phyloP scores from a whole-genome alignment of 2,888 invertebrate genomes.

The Frankliniella fusca region DNA sequence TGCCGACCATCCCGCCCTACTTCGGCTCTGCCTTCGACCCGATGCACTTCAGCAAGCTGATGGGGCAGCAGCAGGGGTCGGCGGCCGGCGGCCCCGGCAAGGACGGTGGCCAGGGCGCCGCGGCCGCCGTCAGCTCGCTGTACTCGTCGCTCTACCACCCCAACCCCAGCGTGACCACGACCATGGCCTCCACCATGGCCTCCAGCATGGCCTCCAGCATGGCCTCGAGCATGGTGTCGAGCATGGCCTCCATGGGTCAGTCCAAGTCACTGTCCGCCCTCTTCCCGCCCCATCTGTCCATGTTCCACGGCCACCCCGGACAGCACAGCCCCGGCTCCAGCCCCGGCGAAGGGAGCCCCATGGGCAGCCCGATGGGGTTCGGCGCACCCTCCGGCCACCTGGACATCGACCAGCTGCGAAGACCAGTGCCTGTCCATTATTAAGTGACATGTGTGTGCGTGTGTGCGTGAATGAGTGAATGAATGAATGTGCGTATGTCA shows the following conservation, averaged over 20 bases:
- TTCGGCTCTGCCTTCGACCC: conserved; percentile 72
- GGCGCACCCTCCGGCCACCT: conserved; percentile 35
- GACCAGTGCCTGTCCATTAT: conserved; percentile 69
- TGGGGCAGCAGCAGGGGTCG: conserved; percentile 49
- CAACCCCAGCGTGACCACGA: conserved; percentile 39
- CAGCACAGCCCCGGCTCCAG: conserved; percentile 49
- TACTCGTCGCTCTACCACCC: conserved; percentile 61
- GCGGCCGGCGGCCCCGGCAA: conserved; percentile 48
- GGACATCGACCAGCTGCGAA: conserved; percentile 53
- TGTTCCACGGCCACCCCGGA: conserved; percentile 46
- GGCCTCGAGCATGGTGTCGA: conserved; percentile 37
- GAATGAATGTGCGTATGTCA: not conserved
- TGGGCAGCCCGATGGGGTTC: conserved; percentile 34
- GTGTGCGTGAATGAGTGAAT: conserved; percentile 28
- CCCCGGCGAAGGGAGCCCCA: conserved; percentile 42
- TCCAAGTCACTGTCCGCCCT: conserved; percentile 52
- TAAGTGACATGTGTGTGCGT: conserved; percentile 47
- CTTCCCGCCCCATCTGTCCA: conserved; percentile 50
- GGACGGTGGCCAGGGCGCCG: conserved; percentile 52
- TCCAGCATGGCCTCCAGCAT: conserved; percentile 35
- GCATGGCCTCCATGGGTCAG: conserved; percentile 39
- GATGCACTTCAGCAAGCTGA: conserved; percentile 60
- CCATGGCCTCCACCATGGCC: conserved; percentile 32
- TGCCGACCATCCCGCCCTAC: conserved; percentile 64
- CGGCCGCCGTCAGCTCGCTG: conserved; percentile 46